Conservation (phyloP, 2,797 vertebrate genomes). For the Macrochelys suwanniensis region DNA sequence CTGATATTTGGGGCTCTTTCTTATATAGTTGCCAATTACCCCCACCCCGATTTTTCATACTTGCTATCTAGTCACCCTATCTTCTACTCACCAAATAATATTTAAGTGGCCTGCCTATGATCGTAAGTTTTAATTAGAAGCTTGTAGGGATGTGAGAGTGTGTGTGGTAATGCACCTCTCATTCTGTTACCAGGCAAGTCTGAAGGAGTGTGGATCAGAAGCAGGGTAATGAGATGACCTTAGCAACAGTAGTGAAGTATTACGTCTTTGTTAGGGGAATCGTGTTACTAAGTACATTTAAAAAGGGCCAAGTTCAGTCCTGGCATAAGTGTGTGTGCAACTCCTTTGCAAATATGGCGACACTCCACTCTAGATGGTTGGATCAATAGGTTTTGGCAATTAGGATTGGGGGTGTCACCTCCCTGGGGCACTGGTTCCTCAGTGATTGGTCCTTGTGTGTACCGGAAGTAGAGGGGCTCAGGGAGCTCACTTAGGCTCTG, state of each 20-base stretch:
- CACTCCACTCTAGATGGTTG: background rate
- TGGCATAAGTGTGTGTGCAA: background rate
- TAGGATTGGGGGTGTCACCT: background rate
- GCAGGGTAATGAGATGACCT: background rate
- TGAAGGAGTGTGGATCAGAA: background rate
- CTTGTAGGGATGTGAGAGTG: background rate
- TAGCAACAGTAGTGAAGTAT: background rate
- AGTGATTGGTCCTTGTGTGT: background rate
- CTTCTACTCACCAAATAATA: background rate
- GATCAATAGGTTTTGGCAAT: background rate
- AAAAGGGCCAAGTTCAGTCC: background rate
- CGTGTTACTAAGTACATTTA: background rate
- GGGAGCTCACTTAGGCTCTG: background rate
- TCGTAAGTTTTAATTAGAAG: background rate
- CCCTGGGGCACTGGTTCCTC: background rate
- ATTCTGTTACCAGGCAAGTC: background rate
- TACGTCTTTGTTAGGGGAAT: background rate
- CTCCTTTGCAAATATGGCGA: background rate
- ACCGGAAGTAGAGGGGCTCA: background rate
- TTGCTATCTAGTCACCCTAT: too few species aligned
- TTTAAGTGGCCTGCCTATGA: background rate
- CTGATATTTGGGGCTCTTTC: too few species aligned
- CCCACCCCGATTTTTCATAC: too few species aligned
- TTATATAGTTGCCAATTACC: too few species aligned
- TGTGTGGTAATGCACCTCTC: background rate